phyloP scores from a whole-genome alignment of 2,888 invertebrate species.

The Meghimatium bilineatum region DNA sequence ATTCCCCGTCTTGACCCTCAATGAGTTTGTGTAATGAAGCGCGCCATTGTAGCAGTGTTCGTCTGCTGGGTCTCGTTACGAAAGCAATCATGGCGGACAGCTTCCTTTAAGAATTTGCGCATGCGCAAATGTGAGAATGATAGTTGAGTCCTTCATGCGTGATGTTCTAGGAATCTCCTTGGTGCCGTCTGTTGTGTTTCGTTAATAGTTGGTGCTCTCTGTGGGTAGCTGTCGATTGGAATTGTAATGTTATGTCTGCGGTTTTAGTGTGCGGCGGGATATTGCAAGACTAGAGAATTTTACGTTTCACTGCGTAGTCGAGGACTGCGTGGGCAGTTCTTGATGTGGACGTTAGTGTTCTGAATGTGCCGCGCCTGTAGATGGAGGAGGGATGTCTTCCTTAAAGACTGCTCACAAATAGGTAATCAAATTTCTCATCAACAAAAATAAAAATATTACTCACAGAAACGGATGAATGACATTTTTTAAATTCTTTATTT shows the following conservation, averaged over 20 bases:
- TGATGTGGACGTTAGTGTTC: too few species aligned
- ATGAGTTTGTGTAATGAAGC: conserved; percentile 50
- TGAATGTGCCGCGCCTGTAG: too few species aligned
- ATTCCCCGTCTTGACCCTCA: conserved; percentile 28
- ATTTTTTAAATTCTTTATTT: too few species aligned
- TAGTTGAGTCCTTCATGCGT: conserved; percentile 34
- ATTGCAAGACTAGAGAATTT: background rate
- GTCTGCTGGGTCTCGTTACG: conserved; percentile 46
- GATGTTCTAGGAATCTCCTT: conserved; percentile 10
- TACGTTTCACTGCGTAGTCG: background rate
- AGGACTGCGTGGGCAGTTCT: too few species aligned
- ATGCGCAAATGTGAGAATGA: conserved; percentile 51
- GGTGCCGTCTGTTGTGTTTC: conserved; percentile 9
- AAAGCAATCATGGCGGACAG: conserved; percentile 48
- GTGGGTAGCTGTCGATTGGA: conserved; percentile 3
- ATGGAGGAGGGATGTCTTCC: too few species aligned
- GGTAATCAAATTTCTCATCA: too few species aligned
- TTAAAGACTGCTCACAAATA: too few species aligned
- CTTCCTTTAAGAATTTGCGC: conserved; percentile 40
- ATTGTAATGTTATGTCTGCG: background rate
- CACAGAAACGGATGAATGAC: too few species aligned
- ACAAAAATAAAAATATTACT: too few species aligned
- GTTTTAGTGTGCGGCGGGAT: background rate
- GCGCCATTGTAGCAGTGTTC: conserved; percentile 33
- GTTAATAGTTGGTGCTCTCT: conserved; percentile 26